Base-by-base conservation (phyloP, 2,888 invertebrate species). In the Amphipyra tragopoginis region DNA sequence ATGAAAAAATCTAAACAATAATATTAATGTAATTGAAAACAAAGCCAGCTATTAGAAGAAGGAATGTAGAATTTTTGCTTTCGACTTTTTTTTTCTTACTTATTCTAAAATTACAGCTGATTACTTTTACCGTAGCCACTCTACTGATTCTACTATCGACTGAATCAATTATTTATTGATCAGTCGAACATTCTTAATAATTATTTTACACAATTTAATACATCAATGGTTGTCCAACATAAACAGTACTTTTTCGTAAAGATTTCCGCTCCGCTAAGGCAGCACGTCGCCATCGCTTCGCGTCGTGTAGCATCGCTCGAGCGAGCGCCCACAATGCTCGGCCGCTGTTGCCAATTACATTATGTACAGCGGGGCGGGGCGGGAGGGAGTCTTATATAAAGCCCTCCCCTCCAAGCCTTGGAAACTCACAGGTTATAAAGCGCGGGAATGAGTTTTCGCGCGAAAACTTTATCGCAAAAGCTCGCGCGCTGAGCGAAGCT, bases 371-470 rank as follows among this genome's bases (percentile, higher is more conserved):
- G 72, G 69, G 75, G 65, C 76, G 75, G 75, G 76, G 78, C 72
- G 79, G 60, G 79, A 64, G 79, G 64, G 82, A 68, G 80, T 70
- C 71, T 83, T 86, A 87, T 86, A 82, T 87, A 88, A 84, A 81
- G 69, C 82, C 83, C 79, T 84, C 83, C 80, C 83, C 85, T 68
- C 53, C 65, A 74, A 83, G 77, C 77, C 83, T 83, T 84, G 88
- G 86, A 91, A 91, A 90, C 88, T 88, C 88, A 80, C 84, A 85
- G 84, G 86, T 86, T 88, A 88, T 90, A 91, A 92, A 92, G 90
- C 91, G 92, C 93, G 93, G 91, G 91, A 93, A 92, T 89, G 92
- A 91, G 87, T 90, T 92, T 92, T 91, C 90, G 86, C 91, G 91
- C 92, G 88, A 82, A 93, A 93, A 93, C 89, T 93, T 90, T 91